These are phyloP conservation scores for Acanthiza pusilla DNA, from an alignment of 2,797 vertebrate genomes.

Conservation along the genomic window DNA sequence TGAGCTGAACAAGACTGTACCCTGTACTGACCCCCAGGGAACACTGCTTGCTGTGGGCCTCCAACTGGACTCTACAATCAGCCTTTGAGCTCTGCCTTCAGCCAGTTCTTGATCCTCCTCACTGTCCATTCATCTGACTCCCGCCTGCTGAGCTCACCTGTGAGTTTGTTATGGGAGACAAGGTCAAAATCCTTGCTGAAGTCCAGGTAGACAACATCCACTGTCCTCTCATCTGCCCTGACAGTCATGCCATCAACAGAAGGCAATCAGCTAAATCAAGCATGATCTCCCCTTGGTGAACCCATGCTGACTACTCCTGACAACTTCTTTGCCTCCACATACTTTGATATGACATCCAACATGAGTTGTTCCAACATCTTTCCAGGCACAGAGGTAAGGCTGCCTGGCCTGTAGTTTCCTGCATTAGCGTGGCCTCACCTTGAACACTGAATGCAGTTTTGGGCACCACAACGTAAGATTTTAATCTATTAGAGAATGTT, in stretches of 20 bases:
- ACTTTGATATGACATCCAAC: not conserved
- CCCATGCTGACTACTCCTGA: not conserved
- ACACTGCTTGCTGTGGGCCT: not conserved
- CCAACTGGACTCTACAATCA: not conserved
- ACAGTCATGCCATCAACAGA: not conserved
- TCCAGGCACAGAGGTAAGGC: not conserved
- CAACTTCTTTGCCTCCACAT: not conserved
- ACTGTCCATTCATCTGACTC: too few relatives aligned
- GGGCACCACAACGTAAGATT: rapidly evolving
- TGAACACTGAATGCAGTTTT: not conserved
- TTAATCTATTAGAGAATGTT: not conserved
- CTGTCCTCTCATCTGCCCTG: not conserved
- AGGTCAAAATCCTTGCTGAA: not conserved
- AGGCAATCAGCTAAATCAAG: not conserved
- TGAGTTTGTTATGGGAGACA: not conserved
- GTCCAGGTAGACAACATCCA: not conserved
- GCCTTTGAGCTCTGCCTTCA: not conserved
- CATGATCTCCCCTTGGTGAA: not conserved
- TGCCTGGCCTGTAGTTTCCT: not conserved
- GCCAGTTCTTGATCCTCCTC: not conserved
- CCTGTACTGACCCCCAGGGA: too few relatives aligned
- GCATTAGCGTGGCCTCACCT: not conserved
- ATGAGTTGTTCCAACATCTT: not conserved
- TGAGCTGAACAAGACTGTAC: too few relatives aligned
- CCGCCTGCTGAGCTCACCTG: not conserved